Percentiles rank a stretch among this genome's conserved stretches.
These are phyloP conservation scores for Seriola dumerili DNA, from an alignment of 2,113 vertebrate species.

Conservation along the genomic window DNA sequence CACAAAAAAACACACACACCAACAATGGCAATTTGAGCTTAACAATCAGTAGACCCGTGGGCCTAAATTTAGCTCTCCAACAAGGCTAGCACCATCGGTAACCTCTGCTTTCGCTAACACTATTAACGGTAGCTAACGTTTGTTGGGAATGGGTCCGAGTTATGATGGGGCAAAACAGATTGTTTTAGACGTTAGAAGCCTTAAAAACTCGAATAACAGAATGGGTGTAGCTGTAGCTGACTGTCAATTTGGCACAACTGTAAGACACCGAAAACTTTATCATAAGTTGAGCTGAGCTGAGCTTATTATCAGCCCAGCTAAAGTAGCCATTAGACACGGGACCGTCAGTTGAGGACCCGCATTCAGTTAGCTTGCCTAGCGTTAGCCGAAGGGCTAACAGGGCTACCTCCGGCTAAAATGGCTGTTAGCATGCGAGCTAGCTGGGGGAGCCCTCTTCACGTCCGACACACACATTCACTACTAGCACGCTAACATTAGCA, in stretches of 20 bases:
- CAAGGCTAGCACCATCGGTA: slow-evolving; percentile 39
- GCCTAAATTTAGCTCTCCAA: slow-evolving; percentile 67
- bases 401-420: slow-evolving; percentile 78
- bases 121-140: slow-evolving; percentile 27
- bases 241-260: slow-evolving; percentile 2
- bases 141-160: slow-evolving; percentile 45
- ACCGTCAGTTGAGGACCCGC: slow-evolving; percentile 54
- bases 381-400: slow-evolving; percentile 66
- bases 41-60: slow-evolving; percentile 67
- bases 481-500: slow-evolving; percentile 79
- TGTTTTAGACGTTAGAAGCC: slow-evolving; percentile 32
- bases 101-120: slow-evolving; percentile 51
- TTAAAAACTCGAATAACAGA: slow-evolving; percentile 31
- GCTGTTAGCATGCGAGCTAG: slow-evolving; percentile 75
- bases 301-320: slow-evolving; percentile 24
- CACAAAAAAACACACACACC: slow-evolving; percentile 41
- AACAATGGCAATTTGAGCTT: slow-evolving; percentile 71
- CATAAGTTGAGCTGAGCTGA: slow-evolving; percentile 31
- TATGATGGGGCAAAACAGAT: slow-evolving; percentile 66
- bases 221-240: neutral
- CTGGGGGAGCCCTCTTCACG: slow-evolving; percentile 67
- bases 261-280: slow-evolving; percentile 47
- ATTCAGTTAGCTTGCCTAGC: slow-evolving; percentile 48
- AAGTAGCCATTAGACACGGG: slow-evolving; percentile 66
- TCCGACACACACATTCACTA: slow-evolving; percentile 76